Percentiles rank a stretch among this genome's conserved stretches.
phyloP scores from a whole-genome alignment of 1,140 invertebrate genomes.

The Oppia nitens region DNA sequence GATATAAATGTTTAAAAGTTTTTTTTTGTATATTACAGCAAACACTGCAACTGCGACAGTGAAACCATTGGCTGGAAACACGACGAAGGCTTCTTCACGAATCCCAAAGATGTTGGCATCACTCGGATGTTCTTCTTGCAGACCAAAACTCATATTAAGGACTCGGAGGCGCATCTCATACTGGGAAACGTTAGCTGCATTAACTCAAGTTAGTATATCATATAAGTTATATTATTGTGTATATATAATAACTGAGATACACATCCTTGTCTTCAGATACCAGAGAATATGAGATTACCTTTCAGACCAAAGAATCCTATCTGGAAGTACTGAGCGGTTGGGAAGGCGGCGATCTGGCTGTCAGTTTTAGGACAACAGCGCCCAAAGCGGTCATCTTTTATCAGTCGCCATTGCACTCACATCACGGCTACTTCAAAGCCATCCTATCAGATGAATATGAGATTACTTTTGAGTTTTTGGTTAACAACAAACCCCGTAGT shows the following conservation, averaged over 20 bases:
- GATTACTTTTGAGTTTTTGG: conserved; percentile 71
- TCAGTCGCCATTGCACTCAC: conserved; percentile 51
- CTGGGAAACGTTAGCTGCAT: conserved; percentile 78
- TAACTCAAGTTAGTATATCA: conserved; percentile 58
- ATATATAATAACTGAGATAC: too few species aligned
- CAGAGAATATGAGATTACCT: conserved; percentile 77
- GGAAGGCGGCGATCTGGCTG: conserved; percentile 73
- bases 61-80: conserved; percentile 60
- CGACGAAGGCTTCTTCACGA: conserved; percentile 66
- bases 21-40: too few species aligned
- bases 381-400: conserved; percentile 71
- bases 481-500: conserved; percentile 53
- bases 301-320: conserved; percentile 75
- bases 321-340: conserved; percentile 79
- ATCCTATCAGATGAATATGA: conserved; percentile 64
- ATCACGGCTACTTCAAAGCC: conserved; percentile 71
- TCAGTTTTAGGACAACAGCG: conserved; percentile 78
- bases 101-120: conserved; percentile 60
- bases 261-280: too few species aligned
- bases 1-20: too few species aligned
- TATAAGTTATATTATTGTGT: conserved; percentile 12
- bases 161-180: conserved; percentile 66
- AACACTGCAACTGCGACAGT: conserved; percentile 69
- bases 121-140: conserved; percentile 76
- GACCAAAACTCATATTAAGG: conserved; percentile 55